Percentiles rank a stretch among this genome's conserved stretches.
phyloP scores from a whole-genome alignment of 2,888 invertebrate species.

The Unio delphinus region DNA sequence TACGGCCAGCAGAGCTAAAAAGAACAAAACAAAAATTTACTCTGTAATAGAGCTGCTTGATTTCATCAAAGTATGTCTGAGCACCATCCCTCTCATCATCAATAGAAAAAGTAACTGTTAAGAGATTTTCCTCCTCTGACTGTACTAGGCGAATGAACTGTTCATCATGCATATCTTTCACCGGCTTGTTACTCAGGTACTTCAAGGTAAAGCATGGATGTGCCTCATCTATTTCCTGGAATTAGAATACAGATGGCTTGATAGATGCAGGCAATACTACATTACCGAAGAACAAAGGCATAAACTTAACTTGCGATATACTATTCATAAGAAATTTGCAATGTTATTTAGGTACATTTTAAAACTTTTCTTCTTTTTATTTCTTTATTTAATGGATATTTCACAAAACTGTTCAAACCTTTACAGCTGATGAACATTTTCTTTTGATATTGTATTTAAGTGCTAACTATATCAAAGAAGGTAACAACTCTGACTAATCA shows the following conservation, averaged over 20 bases:
- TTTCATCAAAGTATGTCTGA: conserved; percentile 84
- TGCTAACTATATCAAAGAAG: no score
- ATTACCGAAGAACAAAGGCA: no score
- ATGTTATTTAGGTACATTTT: no score
- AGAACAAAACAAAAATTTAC: conserved; percentile 70
- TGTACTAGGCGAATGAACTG: conserved; percentile 85
- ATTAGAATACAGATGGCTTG: background rate
- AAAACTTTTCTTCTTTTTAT: no score
- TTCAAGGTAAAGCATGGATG: conserved; percentile 85
- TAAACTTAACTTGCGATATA: no score
- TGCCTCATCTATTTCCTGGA: conserved; percentile 90
- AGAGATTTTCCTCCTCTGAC: conserved; percentile 71
- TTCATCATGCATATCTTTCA: conserved; percentile 88
- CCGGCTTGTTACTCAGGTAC: conserved; percentile 93
- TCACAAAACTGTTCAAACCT: no score
- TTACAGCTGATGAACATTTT: no score
- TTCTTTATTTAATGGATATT: no score
- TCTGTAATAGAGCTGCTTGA: conserved; percentile 87
- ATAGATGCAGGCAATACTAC: no score
- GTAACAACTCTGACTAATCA: no score
- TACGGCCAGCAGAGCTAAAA: background rate
- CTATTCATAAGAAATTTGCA: no score
- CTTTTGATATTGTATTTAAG: no score
- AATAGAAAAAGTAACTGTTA: conserved; percentile 64
- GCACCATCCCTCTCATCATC: conserved; percentile 56